Base-by-base conservation (phyloP, 2,797 vertebrate genomes). In the Salmo trutta region DNA sequence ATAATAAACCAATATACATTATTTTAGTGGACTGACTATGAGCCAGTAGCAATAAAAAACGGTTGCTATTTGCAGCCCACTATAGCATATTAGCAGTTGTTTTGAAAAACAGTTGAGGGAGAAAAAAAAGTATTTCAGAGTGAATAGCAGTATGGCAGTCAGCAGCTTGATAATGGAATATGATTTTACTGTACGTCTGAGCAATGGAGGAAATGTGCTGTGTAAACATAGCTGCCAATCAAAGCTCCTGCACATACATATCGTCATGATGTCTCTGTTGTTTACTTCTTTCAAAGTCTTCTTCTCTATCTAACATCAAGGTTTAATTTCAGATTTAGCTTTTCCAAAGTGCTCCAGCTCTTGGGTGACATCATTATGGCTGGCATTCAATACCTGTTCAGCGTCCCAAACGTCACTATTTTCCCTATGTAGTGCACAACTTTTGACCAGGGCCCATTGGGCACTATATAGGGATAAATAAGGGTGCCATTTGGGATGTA, bases 221-320 rank as follows among this genome's bases (percentile, higher is more conserved):
- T 7, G 81, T 64, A 87, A 73, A 80, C 67, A 65, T 47, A 73
- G 74, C 74, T 81, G 86, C 82, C 77, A 76, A 81, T 82, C 77
- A 76, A 74, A 79, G 47, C 5, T 52, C 14, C 21, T 27, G n/a
- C 81, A 77, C 70, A 76, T 59, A 74, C 77, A 76, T 47, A 85
- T 78, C 71, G 70, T 76, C 3, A 59, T 16, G 71, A 51, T 51
- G 16, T 73, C 75, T 87, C 79, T 88, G 80, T 78, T 80, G 77
- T 72, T 64, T 69, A 81, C 78, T 82, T 75, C 65, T 88, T 87
- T 90, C 77, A 88, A 88, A 88, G 87, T 21, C 21, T 1, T 54
- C 51, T 66, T 52, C 66, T 67, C 27, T 17, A 68, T 71, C 15
- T 33, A 68, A 75, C 86, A 79, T 81, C 82, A 62, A 80, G 81